These are phyloP conservation scores for Panthera leo DNA, from an alignment of 2,113 vertebrate species.

Conservation along the genomic window DNA sequence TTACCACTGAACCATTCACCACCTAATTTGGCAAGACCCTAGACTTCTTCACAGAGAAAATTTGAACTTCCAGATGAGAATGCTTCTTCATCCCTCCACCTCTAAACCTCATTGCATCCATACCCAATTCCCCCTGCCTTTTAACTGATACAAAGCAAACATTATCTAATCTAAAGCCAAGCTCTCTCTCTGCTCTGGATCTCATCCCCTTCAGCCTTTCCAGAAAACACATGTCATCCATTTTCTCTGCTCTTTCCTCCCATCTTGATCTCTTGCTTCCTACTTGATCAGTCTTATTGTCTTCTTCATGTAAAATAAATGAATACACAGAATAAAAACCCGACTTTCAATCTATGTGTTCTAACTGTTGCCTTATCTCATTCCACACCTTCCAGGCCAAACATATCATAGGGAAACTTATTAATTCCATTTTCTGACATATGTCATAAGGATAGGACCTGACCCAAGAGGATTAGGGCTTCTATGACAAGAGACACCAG, in stretches of 20 bases:
- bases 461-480: neutral
- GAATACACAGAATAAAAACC: neutral
- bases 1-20: neutral
- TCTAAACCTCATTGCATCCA: neutral
- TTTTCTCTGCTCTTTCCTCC: neutral
- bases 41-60: neutral
- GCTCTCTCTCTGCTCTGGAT: neutral
- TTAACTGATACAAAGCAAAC: neutral
- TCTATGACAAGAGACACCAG: neutral
- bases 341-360: neutral
- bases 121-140: neutral
- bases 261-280: neutral
- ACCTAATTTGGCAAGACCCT: neutral
- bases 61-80: neutral
- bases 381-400: neutral
- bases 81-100: neutral
- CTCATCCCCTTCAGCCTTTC: neutral
- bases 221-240: neutral
- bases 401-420: neutral
- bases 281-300: neutral
- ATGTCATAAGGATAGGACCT: neutral
- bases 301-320: neutral
- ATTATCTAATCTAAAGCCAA: neutral
- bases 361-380: neutral
- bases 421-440: neutral